Conservation (phyloP, 53 echinoderm and acorn worm species). For the Paracentrotus lividus region DNA sequence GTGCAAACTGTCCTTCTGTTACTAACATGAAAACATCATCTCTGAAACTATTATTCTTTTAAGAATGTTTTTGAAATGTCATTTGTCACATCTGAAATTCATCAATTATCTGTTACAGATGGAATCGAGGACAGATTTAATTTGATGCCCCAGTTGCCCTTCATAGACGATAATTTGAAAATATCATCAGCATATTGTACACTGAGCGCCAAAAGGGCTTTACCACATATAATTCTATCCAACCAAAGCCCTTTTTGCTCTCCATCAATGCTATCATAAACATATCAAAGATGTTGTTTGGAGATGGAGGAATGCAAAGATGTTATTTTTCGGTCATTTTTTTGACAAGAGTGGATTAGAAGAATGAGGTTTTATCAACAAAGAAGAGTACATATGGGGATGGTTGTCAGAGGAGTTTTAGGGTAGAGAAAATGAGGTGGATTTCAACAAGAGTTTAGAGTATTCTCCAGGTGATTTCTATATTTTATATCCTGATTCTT, state of each 20-base stretch:
- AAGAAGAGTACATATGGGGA: not conserved
- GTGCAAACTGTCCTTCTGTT: not conserved
- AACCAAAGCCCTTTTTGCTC: no score
- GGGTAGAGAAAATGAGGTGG: not conserved
- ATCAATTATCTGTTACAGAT: constrained; percentile 40
- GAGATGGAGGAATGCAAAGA: not conserved
- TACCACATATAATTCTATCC: no score
- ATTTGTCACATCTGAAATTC: constrained; percentile 28
- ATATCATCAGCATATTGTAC: constrained; percentile 1
- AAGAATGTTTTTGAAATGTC: not conserved
- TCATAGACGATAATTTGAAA: not conserved
- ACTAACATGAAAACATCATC: not conserved
- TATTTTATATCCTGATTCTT: not conserved
- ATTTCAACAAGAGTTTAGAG: not conserved
- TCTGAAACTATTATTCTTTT: not conserved
- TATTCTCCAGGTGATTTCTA: not conserved
- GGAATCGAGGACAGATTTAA: constrained; percentile 43
- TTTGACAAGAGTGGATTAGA: constrained; percentile 25
- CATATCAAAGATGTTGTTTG: constrained; percentile 20
- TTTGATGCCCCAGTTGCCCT: constrained; percentile 46
- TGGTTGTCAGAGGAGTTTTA: not conserved
- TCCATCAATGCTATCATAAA: no score
- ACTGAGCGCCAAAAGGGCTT: no score
- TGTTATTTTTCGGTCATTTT: constrained; percentile 18
- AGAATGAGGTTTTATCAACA: constrained; percentile 35